Conservation (phyloP, 2,797 vertebrate genomes). For the Hirundo rustica region DNA sequence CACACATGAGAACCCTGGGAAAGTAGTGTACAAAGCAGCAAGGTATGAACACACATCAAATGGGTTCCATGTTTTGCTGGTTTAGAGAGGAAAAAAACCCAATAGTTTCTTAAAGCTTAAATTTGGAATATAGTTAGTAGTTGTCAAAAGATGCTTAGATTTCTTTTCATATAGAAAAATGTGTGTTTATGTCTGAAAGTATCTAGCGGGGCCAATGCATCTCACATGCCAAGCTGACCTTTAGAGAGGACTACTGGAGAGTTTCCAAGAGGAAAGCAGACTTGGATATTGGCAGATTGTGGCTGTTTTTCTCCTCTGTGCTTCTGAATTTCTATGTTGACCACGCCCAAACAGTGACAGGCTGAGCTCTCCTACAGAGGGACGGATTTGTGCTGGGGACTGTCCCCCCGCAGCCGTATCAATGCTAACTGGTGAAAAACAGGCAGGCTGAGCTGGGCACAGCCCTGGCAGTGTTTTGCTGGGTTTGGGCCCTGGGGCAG, state of each 20-base stretch:
- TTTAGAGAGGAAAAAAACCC: background rate
- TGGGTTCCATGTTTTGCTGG: background rate
- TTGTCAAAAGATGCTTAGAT: background rate
- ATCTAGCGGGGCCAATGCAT: background rate
- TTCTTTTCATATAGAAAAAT: background rate
- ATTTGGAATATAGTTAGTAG: background rate
- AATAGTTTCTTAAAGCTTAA: background rate
- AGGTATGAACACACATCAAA: background rate
- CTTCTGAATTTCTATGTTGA: background rate
- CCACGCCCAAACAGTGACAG: background rate
- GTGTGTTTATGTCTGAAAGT: background rate
- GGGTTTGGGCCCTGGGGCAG: background rate
- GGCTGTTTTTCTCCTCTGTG: background rate
- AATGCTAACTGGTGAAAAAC: too few relatives aligned
- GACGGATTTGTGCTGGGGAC: background rate
- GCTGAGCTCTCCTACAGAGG: background rate
- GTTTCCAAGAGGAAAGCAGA: background rate
- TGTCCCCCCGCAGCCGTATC: too few relatives aligned
- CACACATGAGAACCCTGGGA: background rate
- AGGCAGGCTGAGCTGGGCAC: background rate
- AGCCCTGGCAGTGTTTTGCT: background rate
- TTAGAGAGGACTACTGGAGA: background rate
- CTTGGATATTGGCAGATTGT: background rate
- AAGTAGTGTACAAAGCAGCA: background rate
- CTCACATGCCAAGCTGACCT: background rate